Evolutionary conservation across 2,888 invertebrate species (phyloP), one percentile per base, ranked within the genome.

Genomic region (Chelonus formosanus): DNA sequence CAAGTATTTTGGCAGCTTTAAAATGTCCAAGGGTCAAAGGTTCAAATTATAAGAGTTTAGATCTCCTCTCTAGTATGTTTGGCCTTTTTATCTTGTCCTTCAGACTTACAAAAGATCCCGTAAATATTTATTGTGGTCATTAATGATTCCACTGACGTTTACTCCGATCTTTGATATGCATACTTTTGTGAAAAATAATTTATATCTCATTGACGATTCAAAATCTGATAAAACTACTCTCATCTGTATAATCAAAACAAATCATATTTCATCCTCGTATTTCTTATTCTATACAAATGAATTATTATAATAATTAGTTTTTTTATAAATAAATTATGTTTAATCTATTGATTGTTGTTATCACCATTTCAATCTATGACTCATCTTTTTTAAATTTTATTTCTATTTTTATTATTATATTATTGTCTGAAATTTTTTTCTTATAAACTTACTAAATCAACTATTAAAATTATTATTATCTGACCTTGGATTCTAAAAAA

Each of bases 1-100:
- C 48, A 31, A 48, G 35, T 10, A 55, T 56, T 63, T 63, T 56
- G 57, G 48, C 56, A 63, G 50, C 47, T 63, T 63, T 63, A 61
- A 20, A 36, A 44, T 10, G 1, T 36, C 48, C 34, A 5, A 10
- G 45, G 31, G 57, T 50, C 63, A 48, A 40, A 43, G 56, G 50
- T 60, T 35, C 10, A 8, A 52, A 47, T 58, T 8, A 47, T 44
- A 35, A 47, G 20, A 7, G 44, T 58, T 43, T 58, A 5, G 48
- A 48, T 48, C 20, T 48, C 5, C 48, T 57, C 6, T 45, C n/a
- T 32, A 36, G 3, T 3, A 52, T 31, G 7, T 10, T 31, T 31
- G 36, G 55, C 20, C 35, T 44, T 58, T 54, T 35, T 45, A 32
- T 43, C 48, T 45, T 63, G 8, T 36, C 43, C 43, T 61, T 61